These are phyloP conservation scores for Cristatella mucedo DNA, from an alignment of 2,888 invertebrate genomes.

Conservation along the genomic window DNA sequence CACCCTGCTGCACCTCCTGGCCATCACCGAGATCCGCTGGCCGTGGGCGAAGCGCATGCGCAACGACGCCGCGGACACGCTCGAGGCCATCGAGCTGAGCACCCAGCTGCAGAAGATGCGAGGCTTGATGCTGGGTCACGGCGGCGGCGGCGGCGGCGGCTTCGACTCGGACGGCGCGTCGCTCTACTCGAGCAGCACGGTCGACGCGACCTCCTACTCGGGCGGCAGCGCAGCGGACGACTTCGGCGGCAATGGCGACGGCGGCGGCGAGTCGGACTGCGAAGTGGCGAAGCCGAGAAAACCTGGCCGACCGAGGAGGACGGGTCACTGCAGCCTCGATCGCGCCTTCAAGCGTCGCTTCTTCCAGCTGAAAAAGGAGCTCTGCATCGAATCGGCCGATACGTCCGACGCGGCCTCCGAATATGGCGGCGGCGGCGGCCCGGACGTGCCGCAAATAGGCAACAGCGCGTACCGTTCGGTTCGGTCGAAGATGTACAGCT, in stretches of 20 bases:
- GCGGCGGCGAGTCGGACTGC: constrained; percentile 7
- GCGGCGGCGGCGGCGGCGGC: constrained; percentile 1
- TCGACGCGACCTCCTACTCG: constrained; percentile 3
- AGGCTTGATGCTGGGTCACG: constrained; percentile 1
- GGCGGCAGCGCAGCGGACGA: neutral
- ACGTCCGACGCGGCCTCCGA: too few relatives aligned
- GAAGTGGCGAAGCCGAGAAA: neutral
- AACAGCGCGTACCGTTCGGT: constrained; percentile 7
- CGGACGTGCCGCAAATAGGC: constrained; percentile 6
- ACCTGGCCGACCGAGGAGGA: constrained; percentile 3
- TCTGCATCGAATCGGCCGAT: too few relatives aligned
- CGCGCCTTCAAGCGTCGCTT: constrained; percentile 6
- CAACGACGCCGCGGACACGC: constrained; percentile 1
- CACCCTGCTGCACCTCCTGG: constrained; percentile 16
- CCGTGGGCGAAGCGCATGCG: constrained; percentile 7
- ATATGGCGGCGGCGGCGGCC: too few relatives aligned
- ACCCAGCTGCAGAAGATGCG: constrained; percentile 7
- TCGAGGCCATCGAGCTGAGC: constrained; percentile 6
- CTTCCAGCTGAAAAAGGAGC: constrained; percentile 6
- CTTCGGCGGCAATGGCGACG: neutral
- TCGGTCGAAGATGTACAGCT: constrained; percentile 4
- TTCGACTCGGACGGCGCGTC: constrained; percentile 5
- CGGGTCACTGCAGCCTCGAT: constrained; percentile 4
- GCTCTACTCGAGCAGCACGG: constrained; percentile 5
- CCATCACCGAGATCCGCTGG: constrained; percentile 13